Conservation (phyloP, 2,888 invertebrate genomes). For the Anarsia innoxiella region DNA sequence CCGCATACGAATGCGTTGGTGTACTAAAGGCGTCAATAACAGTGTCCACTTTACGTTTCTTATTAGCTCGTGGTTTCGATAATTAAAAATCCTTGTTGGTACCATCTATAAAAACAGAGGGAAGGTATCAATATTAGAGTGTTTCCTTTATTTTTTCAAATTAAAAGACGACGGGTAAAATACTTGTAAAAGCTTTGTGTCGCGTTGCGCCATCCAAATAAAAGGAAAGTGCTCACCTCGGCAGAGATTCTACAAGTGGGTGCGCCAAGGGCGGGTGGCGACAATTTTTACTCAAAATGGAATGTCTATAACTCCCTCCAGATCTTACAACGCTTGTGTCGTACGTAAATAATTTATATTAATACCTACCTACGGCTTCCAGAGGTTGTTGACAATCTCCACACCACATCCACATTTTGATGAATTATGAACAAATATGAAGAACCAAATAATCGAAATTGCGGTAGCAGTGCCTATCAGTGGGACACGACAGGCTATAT, state of each 20-base stretch:
- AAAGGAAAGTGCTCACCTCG: slow-evolving; percentile 4
- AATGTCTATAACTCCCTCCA: neutral
- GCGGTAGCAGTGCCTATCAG: neutral
- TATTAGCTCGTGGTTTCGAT: no score
- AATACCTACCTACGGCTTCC: no score
- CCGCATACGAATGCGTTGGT: neutral
- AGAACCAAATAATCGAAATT: neutral
- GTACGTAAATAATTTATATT: neutral
- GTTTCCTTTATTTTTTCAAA: neutral
- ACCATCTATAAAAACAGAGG: neutral
- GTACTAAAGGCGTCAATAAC: neutral
- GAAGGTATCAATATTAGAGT: neutral
- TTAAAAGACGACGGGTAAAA: slow-evolving; percentile 1
- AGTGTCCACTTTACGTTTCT: no score
- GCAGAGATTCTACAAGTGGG: slow-evolving; percentile 8
- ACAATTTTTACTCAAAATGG: neutral
- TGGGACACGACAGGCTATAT: no score
- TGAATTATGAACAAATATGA: neutral
- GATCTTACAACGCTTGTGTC: neutral
- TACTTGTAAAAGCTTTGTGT: slow-evolving; percentile 4
- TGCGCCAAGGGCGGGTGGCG: neutral
- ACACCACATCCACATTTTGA: neutral
- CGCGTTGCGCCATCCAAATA: slow-evolving; percentile 6
- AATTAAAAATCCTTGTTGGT: neutral
- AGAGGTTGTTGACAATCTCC: neutral